Evolutionary conservation across 2,888 invertebrate genomes (phyloP).

Genomic region (Poecilobothrus nobilitatus): DNA sequence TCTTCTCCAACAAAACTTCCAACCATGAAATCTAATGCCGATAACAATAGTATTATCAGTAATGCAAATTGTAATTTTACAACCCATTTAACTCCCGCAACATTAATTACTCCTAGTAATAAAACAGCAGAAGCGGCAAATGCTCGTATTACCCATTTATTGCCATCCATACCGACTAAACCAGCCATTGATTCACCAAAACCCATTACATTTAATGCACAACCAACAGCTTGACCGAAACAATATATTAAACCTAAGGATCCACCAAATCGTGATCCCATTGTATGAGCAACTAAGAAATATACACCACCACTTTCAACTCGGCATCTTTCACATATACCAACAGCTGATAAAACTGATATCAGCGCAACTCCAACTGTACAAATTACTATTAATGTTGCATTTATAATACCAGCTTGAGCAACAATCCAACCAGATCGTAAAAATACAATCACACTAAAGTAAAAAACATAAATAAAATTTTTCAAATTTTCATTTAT

Average conservation of each 20-base stretch:
- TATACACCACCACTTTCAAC: constrained; percentile 97
- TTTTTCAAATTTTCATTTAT: background rate
- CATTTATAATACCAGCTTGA: constrained; percentile 75
- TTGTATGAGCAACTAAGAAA: constrained; percentile 85
- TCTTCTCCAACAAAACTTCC: constrained; percentile 78
- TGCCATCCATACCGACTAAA: constrained; percentile 61
- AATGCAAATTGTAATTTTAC: constrained; percentile 88
- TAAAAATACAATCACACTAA: constrained; percentile 82
- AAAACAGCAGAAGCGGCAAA: constrained; percentile 84
- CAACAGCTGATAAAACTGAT: constrained; percentile 89
- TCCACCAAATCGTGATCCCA: constrained; percentile 89
- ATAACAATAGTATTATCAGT: constrained; percentile 73
- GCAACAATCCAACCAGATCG: constrained; percentile 97
- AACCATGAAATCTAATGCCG: constrained; percentile 87
- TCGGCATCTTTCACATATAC: constrained; percentile 89
- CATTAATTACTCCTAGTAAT: constrained; percentile 79
- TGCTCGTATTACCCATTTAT: constrained; percentile 72
- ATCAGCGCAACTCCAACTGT: constrained; percentile 85
- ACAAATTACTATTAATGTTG: constrained; percentile 69
- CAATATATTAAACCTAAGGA: constrained; percentile 89
- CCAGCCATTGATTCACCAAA: constrained; percentile 95
- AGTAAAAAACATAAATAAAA: background rate
- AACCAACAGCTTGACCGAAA: constrained; percentile 94
- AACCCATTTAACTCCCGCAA: constrained; percentile 97
- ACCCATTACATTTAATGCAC: constrained; percentile 87